Evolutionary conservation across 1,140 invertebrate species (phyloP).

Genomic region (Scaptomyza montana): DNA sequence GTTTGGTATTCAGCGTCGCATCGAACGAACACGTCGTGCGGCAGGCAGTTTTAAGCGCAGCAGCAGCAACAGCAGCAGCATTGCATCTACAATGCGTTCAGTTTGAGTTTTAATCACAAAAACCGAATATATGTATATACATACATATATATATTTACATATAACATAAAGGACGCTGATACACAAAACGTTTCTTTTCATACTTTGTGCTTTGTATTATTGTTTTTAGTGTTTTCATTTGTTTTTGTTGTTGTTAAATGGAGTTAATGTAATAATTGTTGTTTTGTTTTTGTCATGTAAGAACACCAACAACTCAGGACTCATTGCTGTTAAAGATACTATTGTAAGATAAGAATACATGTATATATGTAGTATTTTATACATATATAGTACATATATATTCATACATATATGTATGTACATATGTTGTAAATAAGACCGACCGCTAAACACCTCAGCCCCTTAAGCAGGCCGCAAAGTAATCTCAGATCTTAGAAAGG

Average conservation of each 20-base stretch:
- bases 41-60: slow-evolving; percentile 15
- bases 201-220: no score
- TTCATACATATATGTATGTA: no score
- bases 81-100: slow-evolving; percentile 1
- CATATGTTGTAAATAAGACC: background rate
- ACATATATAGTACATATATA: no score
- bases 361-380: no score
- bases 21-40: slow-evolving; percentile 48
- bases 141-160: background rate
- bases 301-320: slow-evolving; percentile 36
- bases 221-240: slow-evolving; percentile 26
- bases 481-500: no score
- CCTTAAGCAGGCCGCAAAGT: background rate
- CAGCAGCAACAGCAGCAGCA: slow-evolving; percentile 4
- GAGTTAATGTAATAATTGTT: background rate
- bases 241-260: background rate
- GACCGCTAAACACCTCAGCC: slow-evolving; percentile 21
- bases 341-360: no score
- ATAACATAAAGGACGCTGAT: background rate
- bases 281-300: slow-evolving; percentile 18
- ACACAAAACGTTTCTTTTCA: background rate
- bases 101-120: background rate
- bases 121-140: no score
- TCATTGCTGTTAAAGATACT: no score
- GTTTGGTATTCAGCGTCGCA: slow-evolving; percentile 75